Percentiles rank a stretch among this genome's conserved stretches.
These are phyloP conservation scores for Eledona agricola DNA, from an alignment of 2,888 invertebrate species.

Conservation along the genomic window DNA sequence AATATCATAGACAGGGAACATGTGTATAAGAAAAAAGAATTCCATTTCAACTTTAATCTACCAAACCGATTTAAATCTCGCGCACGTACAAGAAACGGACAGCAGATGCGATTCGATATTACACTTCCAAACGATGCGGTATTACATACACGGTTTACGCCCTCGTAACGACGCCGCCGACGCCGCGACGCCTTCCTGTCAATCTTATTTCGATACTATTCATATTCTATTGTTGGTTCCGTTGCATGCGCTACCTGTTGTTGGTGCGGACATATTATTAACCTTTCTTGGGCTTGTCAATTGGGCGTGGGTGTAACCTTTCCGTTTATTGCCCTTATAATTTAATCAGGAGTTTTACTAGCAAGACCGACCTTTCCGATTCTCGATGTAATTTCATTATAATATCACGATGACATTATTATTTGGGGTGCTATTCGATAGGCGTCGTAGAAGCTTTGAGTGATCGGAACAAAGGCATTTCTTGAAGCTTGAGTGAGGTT, in stretches of 20 bases:
- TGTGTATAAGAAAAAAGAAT: constrained; percentile 55
- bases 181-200: constrained; percentile 32
- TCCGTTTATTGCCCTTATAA: constrained; percentile 60
- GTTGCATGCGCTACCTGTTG: constrained; percentile 6
- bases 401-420: constrained; percentile 59
- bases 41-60: constrained; percentile 57
- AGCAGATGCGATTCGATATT: constrained; percentile 58
- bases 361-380: constrained; percentile 56
- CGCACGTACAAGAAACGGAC: constrained; percentile 58
- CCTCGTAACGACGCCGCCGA: constrained; percentile 46
- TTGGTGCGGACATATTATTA: too few species aligned
- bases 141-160: constrained; percentile 54
- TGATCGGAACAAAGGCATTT: too few species aligned
- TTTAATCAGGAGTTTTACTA: constrained; percentile 58
- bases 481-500: not conserved
- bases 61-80: constrained; percentile 56
- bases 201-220: constrained; percentile 27
- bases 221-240: constrained; percentile 20
- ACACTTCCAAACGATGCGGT: constrained; percentile 44
- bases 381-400: constrained; percentile 56
- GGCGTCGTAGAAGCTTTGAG: too few species aligned
- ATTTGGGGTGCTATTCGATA: constrained; percentile 7
- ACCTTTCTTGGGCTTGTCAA: constrained; percentile 54
- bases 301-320: constrained; percentile 57
- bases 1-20: constrained; percentile 53